Conservation (phyloP, 2,113 vertebrate genomes). For the Grammatotria lemairii region DNA sequence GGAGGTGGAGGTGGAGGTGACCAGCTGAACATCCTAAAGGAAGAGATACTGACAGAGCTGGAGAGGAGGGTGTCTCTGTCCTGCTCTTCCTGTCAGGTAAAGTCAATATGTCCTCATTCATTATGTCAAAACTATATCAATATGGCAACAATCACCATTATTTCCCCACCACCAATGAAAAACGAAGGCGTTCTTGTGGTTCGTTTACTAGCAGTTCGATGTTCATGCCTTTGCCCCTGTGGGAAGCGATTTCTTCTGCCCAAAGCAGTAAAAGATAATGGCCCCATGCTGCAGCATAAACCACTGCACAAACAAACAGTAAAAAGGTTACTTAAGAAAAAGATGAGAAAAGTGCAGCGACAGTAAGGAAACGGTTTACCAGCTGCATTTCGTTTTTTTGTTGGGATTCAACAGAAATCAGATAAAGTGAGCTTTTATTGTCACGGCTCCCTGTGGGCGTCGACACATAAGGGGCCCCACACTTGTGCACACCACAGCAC, state of each 20-base stretch:
- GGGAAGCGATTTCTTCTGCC: background rate
- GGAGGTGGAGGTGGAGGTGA: background rate
- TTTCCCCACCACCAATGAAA: background rate
- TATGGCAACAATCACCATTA: background rate
- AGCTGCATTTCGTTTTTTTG: accelerated
- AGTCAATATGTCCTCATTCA: background rate
- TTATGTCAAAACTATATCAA: background rate
- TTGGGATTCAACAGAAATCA: background rate
- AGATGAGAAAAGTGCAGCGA: background rate
- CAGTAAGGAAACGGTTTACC: background rate
- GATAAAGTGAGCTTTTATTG: background rate
- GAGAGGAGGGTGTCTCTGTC: constrained; percentile 77
- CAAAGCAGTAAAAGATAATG: background rate
- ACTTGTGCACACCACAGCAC: background rate
- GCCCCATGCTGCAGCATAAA: background rate
- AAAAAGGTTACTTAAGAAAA: background rate
- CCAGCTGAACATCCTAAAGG: constrained; percentile 48
- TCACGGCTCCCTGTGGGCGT: background rate
- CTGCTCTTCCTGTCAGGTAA: constrained; percentile 78
- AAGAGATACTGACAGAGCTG: constrained; percentile 74
- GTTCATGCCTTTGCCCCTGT: background rate
- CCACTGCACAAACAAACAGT: background rate
- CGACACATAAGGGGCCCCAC: background rate
- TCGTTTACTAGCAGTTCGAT: background rate
- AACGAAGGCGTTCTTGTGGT: background rate